Evolutionary conservation across 2,888 invertebrate genomes (phyloP).

Genomic region (Diaperis boleti): DNA sequence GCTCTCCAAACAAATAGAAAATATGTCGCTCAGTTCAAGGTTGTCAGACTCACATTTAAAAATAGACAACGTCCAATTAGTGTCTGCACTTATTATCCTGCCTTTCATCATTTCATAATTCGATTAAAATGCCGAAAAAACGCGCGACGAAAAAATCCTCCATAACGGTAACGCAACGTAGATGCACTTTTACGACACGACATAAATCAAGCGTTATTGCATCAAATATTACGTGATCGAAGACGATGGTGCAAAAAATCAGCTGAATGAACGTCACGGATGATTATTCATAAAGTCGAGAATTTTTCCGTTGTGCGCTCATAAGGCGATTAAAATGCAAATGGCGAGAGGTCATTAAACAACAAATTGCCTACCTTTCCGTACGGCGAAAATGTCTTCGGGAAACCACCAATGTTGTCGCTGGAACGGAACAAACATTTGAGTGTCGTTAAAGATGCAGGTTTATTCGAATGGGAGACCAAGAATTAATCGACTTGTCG

Average conservation of each 20-base stretch:
- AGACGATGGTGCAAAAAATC: conserved; percentile 5
- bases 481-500: conserved; percentile 19
- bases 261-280: conserved; percentile 28
- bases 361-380: conserved; percentile 53
- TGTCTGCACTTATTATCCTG: neutral
- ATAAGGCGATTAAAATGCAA: conserved; percentile 42
- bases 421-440: conserved; percentile 43
- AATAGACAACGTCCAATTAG: conserved; percentile 26
- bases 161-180: conserved; percentile 25
- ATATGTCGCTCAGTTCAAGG: conserved; percentile 27
- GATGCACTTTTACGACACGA: conserved; percentile 12
- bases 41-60: conserved; percentile 20
- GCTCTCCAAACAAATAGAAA: conserved; percentile 21
- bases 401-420: conserved; percentile 51
- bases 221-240: conserved; percentile 16
- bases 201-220: conserved; percentile 8
- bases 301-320: conserved; percentile 27
- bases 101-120: conserved; percentile 12
- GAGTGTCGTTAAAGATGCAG: conserved; percentile 15
- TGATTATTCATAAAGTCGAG: conserved; percentile 32
- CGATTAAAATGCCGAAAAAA: neutral
- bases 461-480: conserved; percentile 16
- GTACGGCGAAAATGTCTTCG: conserved; percentile 45
- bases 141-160: too few relatives aligned
- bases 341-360: conserved; percentile 41